Conservation (phyloP, 1,140 invertebrate species). For the Lepidurus apus region DNA sequence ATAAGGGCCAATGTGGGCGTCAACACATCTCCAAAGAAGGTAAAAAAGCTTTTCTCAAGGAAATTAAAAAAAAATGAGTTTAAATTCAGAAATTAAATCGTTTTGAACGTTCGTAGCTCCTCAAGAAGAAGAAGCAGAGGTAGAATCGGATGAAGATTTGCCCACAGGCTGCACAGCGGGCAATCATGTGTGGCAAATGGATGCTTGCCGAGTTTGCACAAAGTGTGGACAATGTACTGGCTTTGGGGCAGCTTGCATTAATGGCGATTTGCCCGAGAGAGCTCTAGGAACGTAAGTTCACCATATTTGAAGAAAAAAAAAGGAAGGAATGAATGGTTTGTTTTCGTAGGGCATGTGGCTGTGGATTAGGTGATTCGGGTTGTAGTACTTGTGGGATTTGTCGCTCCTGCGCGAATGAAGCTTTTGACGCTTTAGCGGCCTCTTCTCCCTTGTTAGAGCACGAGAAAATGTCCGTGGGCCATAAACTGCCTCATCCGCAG, state of each 20-base stretch:
- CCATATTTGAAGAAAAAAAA: conserved; percentile 13
- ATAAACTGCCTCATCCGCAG: not conserved
- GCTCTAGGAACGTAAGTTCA: conserved; percentile 77
- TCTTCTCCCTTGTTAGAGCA: not conserved
- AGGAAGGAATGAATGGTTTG: conserved; percentile 35
- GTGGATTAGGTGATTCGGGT: conserved; percentile 89
- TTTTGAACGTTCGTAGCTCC: conserved; percentile 35
- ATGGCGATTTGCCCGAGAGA: conserved; percentile 66
- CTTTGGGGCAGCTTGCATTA: conserved; percentile 78
- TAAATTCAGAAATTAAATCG: not conserved
- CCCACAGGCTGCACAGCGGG: conserved; percentile 50
- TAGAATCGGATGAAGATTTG: conserved; percentile 50
- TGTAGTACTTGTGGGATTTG: conserved; percentile 90
- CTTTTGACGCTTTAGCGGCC: conserved; percentile 47
- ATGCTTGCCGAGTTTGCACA: conserved; percentile 82
- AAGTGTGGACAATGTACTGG: conserved; percentile 91
- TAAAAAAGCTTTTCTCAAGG: not conserved
- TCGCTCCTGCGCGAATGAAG: conserved; percentile 71
- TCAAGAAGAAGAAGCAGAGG: conserved; percentile 50
- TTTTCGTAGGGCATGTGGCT: conserved; percentile 74
- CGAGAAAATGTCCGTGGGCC: not conserved
- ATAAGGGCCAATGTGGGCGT: conserved; percentile 94
- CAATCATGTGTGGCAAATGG: conserved; percentile 71
- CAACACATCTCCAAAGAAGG: conserved; percentile 46
- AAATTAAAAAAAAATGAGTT: not conserved